Evolutionary conservation across 2,113 vertebrate genomes (phyloP).

Genomic region (Salvator merianae): DNA sequence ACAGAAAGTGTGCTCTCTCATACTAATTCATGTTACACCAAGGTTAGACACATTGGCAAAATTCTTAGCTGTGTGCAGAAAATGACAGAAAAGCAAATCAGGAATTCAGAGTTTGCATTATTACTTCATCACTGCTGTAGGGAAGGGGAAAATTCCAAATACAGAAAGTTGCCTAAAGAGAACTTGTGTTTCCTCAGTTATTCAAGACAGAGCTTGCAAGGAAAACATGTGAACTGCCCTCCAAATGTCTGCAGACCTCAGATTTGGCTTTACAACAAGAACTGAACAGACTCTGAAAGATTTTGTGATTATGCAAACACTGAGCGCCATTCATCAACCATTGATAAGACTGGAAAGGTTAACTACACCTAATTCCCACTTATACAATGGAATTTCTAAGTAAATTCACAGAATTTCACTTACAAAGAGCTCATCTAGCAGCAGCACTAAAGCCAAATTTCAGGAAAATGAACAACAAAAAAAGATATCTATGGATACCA

Average conservation of each 20-base stretch:
- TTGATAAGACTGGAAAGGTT: background rate
- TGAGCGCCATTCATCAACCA: background rate
- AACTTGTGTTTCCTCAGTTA: constrained; percentile 10
- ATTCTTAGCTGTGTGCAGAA: background rate
- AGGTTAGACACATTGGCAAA: background rate
- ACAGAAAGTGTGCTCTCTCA: background rate
- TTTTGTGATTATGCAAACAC: constrained; percentile 9
- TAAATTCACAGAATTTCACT: background rate
- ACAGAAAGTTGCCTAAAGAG: background rate
- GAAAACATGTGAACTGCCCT: constrained; percentile 4
- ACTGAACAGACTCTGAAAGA: background rate
- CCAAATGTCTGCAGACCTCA: background rate
- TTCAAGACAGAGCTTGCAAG: background rate
- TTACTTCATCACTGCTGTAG: background rate
- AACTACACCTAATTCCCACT: background rate
- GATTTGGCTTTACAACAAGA: background rate
- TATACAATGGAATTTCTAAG: background rate
- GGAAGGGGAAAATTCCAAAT: background rate
- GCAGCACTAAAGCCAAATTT: background rate
- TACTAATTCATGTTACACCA: background rate
- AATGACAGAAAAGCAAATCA: background rate
- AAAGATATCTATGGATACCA: constrained; percentile 2
- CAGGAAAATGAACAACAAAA: background rate
- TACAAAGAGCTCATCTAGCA: background rate
- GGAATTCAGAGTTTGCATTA: background rate